Evolutionary conservation across 2,888 invertebrate genomes (phyloP).

Genomic region (Drosophila recens): DNA sequence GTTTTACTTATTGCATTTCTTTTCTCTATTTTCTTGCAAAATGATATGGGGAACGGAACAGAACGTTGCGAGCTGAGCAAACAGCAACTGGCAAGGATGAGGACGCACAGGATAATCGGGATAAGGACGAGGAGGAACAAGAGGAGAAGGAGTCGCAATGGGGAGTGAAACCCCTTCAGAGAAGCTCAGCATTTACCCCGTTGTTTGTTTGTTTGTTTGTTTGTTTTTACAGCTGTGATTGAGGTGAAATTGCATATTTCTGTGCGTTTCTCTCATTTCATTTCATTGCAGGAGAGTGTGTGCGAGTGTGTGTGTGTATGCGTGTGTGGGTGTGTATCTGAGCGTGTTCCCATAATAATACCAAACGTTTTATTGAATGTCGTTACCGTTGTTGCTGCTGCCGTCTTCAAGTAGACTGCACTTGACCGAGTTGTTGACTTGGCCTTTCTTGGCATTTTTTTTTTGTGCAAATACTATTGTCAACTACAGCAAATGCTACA

Average conservation of each 20-base stretch:
- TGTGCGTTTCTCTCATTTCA: constrained; percentile 67
- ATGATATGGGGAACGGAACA: constrained; percentile 30
- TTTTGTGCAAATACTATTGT: not conserved
- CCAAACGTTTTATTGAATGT: constrained; percentile 79
- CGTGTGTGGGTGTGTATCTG: constrained; percentile 7
- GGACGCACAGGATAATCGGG: constrained; percentile 26
- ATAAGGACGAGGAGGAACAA: not conserved
- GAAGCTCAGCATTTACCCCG: constrained; percentile 44
- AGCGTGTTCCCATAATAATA: constrained; percentile 60
- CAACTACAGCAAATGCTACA: constrained; percentile 1
- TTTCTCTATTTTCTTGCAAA: constrained; percentile 16
- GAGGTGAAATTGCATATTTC: constrained; percentile 81
- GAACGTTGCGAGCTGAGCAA: constrained; percentile 30
- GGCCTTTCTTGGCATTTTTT: constrained; percentile 5
- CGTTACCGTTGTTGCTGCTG: constrained; percentile 52
- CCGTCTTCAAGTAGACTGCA: constrained; percentile 50
- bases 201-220: constrained; percentile 79
- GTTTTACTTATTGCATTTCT: constrained; percentile 44
- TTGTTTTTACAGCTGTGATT: constrained; percentile 79
- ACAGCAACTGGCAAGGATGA: constrained; percentile 58
- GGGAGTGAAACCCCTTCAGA: constrained; percentile 12
- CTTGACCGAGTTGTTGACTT: constrained; percentile 45
- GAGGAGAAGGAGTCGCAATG: not conserved
- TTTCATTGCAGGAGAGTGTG: constrained; percentile 40
- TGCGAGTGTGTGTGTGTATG: constrained; percentile 14